phyloP scores from a whole-genome alignment of 2,888 invertebrate genomes.

The Oegoconia quadripuncta region DNA sequence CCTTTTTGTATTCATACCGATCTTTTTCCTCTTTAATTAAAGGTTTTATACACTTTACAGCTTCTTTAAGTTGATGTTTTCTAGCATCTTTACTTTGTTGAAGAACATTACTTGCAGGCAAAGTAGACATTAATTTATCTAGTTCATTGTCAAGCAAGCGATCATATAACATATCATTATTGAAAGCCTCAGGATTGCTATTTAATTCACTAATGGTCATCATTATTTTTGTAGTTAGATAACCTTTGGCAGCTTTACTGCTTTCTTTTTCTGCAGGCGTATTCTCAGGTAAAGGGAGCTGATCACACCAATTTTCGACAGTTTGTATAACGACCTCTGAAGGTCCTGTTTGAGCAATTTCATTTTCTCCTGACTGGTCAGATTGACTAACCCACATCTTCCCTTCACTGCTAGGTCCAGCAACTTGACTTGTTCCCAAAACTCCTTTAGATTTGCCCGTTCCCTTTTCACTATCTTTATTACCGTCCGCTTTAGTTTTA shows the following conservation, averaged over 20 bases:
- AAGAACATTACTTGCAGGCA: constrained; percentile 33
- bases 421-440: not conserved
- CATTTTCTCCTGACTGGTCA: not conserved
- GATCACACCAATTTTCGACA: constrained; percentile 48
- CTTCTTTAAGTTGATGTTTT: constrained; percentile 36
- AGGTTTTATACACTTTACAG: constrained; percentile 37
- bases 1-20: constrained; percentile 39
- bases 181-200: constrained; percentile 36
- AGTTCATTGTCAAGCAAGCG: constrained; percentile 41
- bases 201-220: constrained; percentile 51
- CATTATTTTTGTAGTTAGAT: constrained; percentile 42
- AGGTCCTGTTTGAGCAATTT: constrained; percentile 31
- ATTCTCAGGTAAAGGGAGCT: constrained; percentile 34
- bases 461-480: not conserved
- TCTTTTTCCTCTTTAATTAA: constrained; percentile 39
- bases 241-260: constrained; percentile 28
- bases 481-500: not conserved
- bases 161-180: constrained; percentile 38
- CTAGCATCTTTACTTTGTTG: constrained; percentile 27
- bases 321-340: constrained; percentile 41
- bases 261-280: constrained; percentile 26
- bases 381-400: not conserved
- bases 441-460: not conserved
- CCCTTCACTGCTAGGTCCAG: not conserved
- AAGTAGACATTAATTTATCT: constrained; percentile 31